Conservation (phyloP, 1,140 invertebrate genomes). For the Pseudobourletiella spinata region DNA sequence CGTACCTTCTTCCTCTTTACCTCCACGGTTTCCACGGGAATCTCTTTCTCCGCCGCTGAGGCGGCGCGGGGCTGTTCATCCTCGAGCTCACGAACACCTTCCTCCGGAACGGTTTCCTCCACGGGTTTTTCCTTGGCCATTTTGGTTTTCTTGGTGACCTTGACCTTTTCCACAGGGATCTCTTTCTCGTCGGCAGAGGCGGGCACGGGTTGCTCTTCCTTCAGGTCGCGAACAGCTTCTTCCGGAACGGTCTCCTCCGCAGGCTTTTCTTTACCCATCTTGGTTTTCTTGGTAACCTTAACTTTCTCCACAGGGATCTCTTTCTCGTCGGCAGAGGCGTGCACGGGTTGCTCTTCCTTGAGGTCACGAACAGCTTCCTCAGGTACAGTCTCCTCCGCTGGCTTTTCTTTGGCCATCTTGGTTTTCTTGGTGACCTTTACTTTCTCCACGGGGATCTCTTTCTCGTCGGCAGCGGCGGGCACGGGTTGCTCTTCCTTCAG, state of each 20-base stretch:
- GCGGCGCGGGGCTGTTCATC: neutral
- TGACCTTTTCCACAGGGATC: neutral
- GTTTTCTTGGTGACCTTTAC: conserved; percentile 1
- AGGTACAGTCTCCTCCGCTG: neutral
- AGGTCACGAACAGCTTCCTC: conserved; percentile 6
- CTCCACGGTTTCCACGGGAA: neutral
- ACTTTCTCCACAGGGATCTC: neutral
- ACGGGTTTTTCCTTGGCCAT: neutral
- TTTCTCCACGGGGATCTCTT: neutral
- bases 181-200: neutral
- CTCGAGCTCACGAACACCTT: neutral
- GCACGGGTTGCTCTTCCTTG: neutral
- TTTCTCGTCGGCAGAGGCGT: neutral
- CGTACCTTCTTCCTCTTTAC: neutral
- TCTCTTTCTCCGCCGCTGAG: neutral
- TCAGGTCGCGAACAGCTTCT: neutral
- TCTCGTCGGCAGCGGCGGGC: neutral
- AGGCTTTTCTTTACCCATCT: neutral
- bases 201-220: no score
- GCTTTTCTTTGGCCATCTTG: neutral
- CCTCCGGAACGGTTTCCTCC: neutral
- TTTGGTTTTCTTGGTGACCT: neutral
- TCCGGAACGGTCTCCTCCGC: neutral
- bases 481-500: neutral
- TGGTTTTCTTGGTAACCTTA: neutral